Evolutionary conservation across 2,797 vertebrate species (phyloP).

Genomic region (Luscinia luscinia): DNA sequence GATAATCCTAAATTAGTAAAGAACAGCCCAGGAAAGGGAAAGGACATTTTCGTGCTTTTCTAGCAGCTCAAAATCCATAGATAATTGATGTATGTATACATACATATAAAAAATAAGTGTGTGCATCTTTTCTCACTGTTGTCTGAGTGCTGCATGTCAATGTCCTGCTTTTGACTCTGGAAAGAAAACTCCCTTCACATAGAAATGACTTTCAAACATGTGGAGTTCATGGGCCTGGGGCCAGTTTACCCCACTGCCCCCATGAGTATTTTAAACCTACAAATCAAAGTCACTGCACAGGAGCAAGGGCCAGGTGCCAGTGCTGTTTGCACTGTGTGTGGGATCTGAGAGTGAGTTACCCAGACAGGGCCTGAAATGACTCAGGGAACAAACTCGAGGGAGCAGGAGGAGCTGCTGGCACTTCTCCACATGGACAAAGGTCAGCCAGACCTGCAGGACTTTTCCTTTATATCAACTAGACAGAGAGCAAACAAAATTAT

Average conservation of each 20-base stretch:
- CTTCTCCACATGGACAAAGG: not conserved
- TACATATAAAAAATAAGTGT: not conserved
- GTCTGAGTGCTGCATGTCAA: not conserved
- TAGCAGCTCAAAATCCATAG: not conserved
- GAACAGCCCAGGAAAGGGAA: not conserved
- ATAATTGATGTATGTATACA: not conserved
- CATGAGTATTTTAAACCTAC: not conserved
- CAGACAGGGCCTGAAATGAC: not conserved
- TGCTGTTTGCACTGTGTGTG: rapidly evolving
- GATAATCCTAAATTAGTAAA: slow-evolving; percentile 14
- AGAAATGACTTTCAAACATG: not conserved
- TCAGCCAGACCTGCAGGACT: not conserved
- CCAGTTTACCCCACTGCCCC: not conserved
- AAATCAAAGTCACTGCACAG: not conserved
- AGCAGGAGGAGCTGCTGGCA: not conserved
- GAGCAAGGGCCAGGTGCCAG: rapidly evolving
- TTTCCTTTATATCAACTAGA: not conserved
- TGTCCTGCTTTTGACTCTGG: not conserved
- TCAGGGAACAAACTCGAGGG: not conserved
- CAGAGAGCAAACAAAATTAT: not conserved
- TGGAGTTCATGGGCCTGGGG: not conserved
- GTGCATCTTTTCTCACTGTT: not conserved
- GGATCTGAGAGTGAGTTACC: not conserved
- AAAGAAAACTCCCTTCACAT: not conserved
- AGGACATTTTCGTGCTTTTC: not conserved